Percentiles rank a stretch among this genome's conserved stretches.
Conservation (phyloP, 2,797 vertebrate genomes). For the Chelonia mydas region DNA sequence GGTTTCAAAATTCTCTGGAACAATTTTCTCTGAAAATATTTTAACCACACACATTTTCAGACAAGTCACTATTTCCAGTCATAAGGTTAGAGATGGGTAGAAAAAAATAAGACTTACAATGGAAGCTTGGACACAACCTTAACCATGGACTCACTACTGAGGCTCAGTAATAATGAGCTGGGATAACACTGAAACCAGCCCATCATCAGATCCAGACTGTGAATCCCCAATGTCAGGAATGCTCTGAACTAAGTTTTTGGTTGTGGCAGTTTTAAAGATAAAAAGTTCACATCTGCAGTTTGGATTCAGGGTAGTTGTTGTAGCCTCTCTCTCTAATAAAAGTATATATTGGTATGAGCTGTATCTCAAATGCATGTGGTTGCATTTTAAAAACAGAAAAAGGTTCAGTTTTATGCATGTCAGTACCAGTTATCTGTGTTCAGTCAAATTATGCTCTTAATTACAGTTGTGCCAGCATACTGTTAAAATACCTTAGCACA, state of each 20-base stretch:
- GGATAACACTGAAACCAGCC: not conserved
- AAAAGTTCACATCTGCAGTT: not conserved
- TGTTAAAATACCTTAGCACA: not conserved
- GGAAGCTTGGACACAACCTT: not conserved
- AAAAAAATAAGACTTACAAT: not conserved
- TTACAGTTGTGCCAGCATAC: not conserved
- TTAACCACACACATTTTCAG: not conserved
- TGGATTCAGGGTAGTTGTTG: not conserved
- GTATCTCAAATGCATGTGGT: not conserved
- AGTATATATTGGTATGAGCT: too few species aligned
- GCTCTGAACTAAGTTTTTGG: not conserved
- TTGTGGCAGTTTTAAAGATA: not conserved
- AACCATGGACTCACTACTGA: not conserved
- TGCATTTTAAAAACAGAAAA: not conserved
- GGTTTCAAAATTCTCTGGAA: not conserved
- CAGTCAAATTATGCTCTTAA: not conserved
- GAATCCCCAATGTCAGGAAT: not conserved
- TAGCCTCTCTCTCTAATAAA: not conserved
- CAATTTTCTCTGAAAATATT: not conserved
- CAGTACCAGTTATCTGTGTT: not conserved
- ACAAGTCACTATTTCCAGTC: not conserved
- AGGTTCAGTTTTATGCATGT: not conserved
- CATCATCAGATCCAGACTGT: not conserved
- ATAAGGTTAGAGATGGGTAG: not conserved
- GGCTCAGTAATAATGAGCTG: not conserved